Evolutionary conservation across 2,888 invertebrate species (phyloP).

Genomic region (Agrypnus murinus): DNA sequence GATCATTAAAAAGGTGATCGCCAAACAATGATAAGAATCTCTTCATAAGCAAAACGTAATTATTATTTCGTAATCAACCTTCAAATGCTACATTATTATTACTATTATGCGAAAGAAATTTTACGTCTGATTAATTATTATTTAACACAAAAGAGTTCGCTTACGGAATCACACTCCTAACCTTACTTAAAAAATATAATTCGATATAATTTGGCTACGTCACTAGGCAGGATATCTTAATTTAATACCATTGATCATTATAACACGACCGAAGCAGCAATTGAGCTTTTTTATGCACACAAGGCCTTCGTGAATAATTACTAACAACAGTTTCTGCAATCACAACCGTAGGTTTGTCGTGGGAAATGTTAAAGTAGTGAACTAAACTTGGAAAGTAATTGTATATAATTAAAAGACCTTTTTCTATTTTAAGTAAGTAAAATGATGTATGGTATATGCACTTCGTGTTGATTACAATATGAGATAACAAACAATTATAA

Average conservation of each 20-base stretch:
- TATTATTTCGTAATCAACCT: no score
- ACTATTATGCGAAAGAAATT: no score
- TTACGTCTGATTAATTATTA: no score
- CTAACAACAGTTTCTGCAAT: slow-evolving; percentile 9
- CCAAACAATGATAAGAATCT: no score
- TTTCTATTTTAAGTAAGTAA: neutral
- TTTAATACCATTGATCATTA: slow-evolving; percentile 25
- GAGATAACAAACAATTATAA: slow-evolving; percentile 11
- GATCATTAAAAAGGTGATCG: no score
- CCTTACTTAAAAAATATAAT: neutral
- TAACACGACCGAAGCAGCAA: slow-evolving; percentile 16
- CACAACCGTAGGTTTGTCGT: slow-evolving; percentile 36
- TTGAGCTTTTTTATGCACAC: neutral
- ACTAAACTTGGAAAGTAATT: slow-evolving; percentile 23
- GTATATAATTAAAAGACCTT: slow-evolving; percentile 19
- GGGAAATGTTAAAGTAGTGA: slow-evolving; percentile 30
- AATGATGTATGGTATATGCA: neutral
- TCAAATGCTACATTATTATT: no score
- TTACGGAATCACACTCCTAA: no score
- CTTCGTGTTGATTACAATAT: slow-evolving; percentile 8
- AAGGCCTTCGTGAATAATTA: slow-evolving; percentile 29
- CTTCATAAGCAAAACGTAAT: no score
- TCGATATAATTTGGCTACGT: neutral
- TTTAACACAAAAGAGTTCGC: no score
- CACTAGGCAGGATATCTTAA: slow-evolving; percentile 21